Evolutionary conservation across 2,797 vertebrate genomes (phyloP).

Genomic region (Sebastes paucispinis): DNA sequence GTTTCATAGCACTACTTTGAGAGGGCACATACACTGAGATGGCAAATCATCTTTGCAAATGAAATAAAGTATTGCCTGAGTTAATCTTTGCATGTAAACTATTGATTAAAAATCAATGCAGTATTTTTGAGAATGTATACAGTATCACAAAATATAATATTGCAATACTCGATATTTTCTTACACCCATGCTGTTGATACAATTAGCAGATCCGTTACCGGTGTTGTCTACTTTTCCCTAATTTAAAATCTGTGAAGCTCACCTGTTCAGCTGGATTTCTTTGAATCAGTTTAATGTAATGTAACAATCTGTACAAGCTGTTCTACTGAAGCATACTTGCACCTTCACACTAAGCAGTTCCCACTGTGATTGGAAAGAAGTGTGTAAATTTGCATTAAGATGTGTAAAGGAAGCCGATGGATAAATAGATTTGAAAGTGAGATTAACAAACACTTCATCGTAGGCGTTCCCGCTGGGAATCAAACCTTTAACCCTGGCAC

Average conservation of each 20-base stretch:
- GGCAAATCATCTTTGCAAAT: no score
- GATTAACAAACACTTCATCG: constrained; percentile 10
- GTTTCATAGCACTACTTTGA: no score
- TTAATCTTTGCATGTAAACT: no score
- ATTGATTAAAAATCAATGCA: no score
- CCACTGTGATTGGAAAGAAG: neutral
- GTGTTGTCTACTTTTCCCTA: no score
- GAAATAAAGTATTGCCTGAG: no score
- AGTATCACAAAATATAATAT: no score
- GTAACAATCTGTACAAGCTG: neutral
- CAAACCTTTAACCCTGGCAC: constrained; percentile 21
- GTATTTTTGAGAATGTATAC: no score
- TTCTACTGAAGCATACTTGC: neutral
- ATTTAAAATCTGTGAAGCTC: neutral
- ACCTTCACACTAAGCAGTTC: neutral
- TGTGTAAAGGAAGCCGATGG: neutral
- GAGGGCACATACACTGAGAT: no score
- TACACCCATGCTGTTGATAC: neutral
- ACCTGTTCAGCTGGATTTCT: neutral
- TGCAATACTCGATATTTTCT: no score
- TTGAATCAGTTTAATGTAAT: neutral
- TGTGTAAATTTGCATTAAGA: neutral
- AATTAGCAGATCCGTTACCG: neutral
- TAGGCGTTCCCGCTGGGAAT: constrained; percentile 4
- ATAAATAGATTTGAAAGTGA: constrained; percentile 16